Evolutionary conservation across 2,113 vertebrate genomes (phyloP).

Genomic region (Thymallus thymallus): DNA sequence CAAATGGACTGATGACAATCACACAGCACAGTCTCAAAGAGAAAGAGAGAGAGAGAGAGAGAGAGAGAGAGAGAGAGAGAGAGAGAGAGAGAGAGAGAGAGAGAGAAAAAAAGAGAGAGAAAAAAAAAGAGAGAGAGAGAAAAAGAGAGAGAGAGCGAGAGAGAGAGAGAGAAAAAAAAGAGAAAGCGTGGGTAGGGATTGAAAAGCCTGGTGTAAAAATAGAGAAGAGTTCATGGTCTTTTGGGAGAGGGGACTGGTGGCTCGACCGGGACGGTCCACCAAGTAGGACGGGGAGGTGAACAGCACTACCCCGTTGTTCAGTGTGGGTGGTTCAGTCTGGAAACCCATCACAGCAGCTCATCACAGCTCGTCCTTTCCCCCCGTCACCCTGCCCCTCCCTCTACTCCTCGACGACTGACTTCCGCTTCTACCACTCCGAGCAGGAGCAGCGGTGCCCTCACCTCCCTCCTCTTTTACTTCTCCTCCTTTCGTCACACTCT

Average conservation of each 20-base stretch:
- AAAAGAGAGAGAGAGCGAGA: background rate
- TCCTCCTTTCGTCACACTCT: conserved; percentile 54
- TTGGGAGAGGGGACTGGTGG: background rate
- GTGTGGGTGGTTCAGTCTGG: conserved; percentile 22
- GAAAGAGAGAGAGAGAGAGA: too few relatives aligned
- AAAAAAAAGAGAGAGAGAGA: background rate
- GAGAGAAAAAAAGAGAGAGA: too few relatives aligned
- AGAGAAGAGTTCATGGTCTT: conserved; percentile 12
- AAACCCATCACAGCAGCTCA: conserved; percentile 4
- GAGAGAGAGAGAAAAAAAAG: background rate
- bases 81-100: too few relatives aligned
- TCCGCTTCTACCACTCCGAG: conserved; percentile 66
- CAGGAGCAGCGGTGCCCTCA: conserved; percentile 23
- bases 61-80: too few relatives aligned
- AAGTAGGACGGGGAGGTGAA: background rate
- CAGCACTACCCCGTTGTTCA: background rate
- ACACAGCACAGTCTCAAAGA: background rate
- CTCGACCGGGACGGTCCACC: background rate
- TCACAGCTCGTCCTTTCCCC: conserved; percentile 69
- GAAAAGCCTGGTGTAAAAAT: conserved; percentile 2
- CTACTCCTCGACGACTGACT: conserved; percentile 60
- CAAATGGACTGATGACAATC: background rate
- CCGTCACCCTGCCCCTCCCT: conserved; percentile 61
- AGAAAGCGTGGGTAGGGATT: too few relatives aligned
- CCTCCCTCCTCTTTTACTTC: conserved; percentile 32